These are phyloP conservation scores for Ochotona curzoniae DNA, from an alignment of 2,113 vertebrate species.

Conservation along the genomic window DNA sequence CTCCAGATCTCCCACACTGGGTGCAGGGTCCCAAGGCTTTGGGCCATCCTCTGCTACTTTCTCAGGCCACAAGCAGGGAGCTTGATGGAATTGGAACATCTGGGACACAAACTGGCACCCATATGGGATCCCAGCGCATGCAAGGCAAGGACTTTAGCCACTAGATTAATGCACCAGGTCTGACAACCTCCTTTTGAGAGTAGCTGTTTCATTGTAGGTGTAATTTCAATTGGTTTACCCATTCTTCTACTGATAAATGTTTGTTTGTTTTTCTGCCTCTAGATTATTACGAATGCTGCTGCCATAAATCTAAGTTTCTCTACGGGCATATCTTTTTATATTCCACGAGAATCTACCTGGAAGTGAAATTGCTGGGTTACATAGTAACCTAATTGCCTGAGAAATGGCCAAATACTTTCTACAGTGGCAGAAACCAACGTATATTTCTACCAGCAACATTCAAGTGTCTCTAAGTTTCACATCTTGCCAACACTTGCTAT, in stretches of 20 bases:
- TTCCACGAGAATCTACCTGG: background rate
- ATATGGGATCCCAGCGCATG: too few species aligned
- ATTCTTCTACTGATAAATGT: background rate
- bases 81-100: too few species aligned
- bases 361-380: background rate
- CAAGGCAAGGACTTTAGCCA: too few species aligned
- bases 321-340: background rate
- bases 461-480: background rate
- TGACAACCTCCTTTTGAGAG: background rate
- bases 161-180: too few species aligned
- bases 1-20: too few species aligned
- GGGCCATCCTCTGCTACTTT: too few species aligned
- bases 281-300: background rate
- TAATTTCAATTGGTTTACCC: background rate
- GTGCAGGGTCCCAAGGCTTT: too few species aligned
- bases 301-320: background rate
- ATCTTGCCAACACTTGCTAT: background rate
- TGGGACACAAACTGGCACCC: too few species aligned
- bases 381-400: background rate
- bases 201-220: background rate
- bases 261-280: background rate
- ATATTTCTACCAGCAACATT: background rate
- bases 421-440: background rate
- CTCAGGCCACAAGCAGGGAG: too few species aligned
- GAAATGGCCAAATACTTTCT: background rate